Base-by-base conservation (phyloP, 2,888 invertebrate genomes). In the Odiellus spinosus region DNA sequence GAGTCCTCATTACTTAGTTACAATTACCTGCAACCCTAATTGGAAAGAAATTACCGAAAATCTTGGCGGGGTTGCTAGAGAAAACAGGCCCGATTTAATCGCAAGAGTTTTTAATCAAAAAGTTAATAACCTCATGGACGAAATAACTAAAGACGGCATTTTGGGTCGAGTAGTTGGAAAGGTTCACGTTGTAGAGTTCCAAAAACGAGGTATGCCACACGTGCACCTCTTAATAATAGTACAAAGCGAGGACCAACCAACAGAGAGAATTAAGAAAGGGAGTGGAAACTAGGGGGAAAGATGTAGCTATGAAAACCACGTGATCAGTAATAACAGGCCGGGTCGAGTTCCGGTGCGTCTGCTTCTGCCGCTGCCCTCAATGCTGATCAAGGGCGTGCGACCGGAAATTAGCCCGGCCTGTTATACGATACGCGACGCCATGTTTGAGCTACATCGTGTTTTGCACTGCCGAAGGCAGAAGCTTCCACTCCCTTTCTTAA, bases 1-100 rank as follows among this genome's bases (percentile, higher is more conserved):
- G 4, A 60, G 60, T 47, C 64, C 67, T 15, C 61, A 63, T 54
- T 54, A 65, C 19, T 34, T 69, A 68, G 52, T 45, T 2, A 40
- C 45, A 11, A 40, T 46, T 34, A 48, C 39, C 14, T 34, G 33
- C 19, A 48, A 48, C 33, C 40, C 45, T 6, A 26, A 33, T 12
- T 48, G 45, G 48, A 45, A n/a, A 21, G 45, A 48, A 47, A 48
- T 46, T 11, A 34, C 17, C 19, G 35, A 44, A 14, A 46, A 40
- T 35, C 21, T 40, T 11, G 18, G 49, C 32, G 38, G 45, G 35
- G 54, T 54, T 17, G 50, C 51, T 48, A 49, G 40, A 12, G 15
- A 32, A 11, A 18, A 40, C 15, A 10, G 48, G 17, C 48, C 48
- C 14, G 40, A 46, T 19, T 35, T 48, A 15, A 40, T 48, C 1